phyloP scores from a whole-genome alignment of 1,140 invertebrate genomes.

The Sitobion miscanthi region DNA sequence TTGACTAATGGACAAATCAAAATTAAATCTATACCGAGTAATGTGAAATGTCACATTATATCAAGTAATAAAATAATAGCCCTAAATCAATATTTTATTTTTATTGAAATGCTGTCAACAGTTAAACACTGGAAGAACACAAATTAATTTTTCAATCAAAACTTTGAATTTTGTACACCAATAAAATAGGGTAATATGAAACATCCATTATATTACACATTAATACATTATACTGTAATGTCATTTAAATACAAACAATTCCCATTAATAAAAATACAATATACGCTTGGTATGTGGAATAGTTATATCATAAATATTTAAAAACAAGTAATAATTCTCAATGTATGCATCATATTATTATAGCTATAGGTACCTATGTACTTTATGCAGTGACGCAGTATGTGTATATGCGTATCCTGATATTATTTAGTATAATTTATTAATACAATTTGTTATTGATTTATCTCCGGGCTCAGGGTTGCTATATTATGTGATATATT shows the following conservation, averaged over 20 bases:
- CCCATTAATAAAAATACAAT: constrained; percentile 6
- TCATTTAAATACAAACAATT: constrained; percentile 14
- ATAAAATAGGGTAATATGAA: constrained; percentile 1
- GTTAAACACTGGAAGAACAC: neutral
- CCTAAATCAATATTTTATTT: constrained; percentile 15
- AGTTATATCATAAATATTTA: neutral
- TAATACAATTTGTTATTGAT: too few species aligned
- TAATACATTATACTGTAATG: neutral
- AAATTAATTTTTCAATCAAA: constrained; percentile 32
- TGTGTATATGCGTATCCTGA: neutral
- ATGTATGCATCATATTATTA: neutral
- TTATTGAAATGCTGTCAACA: constrained; percentile 5
- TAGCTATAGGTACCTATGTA: neutral
- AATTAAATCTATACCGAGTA: constrained; percentile 22
- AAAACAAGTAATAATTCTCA: constrained; percentile 10
- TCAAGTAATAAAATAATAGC: constrained; percentile 28
- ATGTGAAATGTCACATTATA: neutral
- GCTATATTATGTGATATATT: too few species aligned
- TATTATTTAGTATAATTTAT: too few species aligned
- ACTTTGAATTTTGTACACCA: neutral
- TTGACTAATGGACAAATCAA: constrained; percentile 25
- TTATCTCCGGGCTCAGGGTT: too few species aligned
- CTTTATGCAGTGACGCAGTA: neutral
- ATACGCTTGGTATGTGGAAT: neutral
- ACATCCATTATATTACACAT: neutral